Evolutionary conservation across 2,797 vertebrate species (phyloP), one percentile per base, ranked within the genome.

Genomic region (Gallinago nigripennis): DNA sequence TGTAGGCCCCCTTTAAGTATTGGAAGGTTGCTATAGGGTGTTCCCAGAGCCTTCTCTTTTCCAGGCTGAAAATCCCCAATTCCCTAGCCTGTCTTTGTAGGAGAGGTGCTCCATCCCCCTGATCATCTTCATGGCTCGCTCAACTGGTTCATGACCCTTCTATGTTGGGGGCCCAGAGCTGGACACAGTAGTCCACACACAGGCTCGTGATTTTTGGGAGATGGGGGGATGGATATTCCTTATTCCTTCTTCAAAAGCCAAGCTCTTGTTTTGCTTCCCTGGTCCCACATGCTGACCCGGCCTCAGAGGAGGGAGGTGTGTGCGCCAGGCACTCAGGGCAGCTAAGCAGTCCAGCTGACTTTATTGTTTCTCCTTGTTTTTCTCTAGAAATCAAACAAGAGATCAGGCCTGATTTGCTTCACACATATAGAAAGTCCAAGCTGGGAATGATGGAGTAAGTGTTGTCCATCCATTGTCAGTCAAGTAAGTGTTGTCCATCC

Each of bases 391-490:
- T 63, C 33, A 54, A 63, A 28, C 7, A 65, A 61, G 17, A 16
- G 6, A 4, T 76, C 48, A 66, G 35, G 90, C 60, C 76, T 82
- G 94, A 86, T 96, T 96, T 95, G 71, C 63, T 94, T 95, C 94
- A 90, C 37, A 8, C 5, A 3, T 73, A 76, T n/a, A 57, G 33
- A 57, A 94, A 87, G 83, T 82, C 82, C 88, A 95, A 96, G 92
- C 12, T 87, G 86, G 92, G 50, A 82, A 56, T 21, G 20, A 39
- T 63, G 60, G 23, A 58, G 8, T 51, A 63, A 16, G 8, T 76
- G 20, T 10, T 86, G 35, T 63, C 54, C 43, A 51, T 41, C 27
- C 53, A 46, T 5, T 0, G 2, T 45, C 15, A 16, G 24, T 23
- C 77, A 81, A 68, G 50, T 30, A 35, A 35, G 35, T 35, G 35